These are phyloP conservation scores for Verasper variegatus DNA, from an alignment of 2,113 vertebrate genomes.

Conservation along the genomic window DNA sequence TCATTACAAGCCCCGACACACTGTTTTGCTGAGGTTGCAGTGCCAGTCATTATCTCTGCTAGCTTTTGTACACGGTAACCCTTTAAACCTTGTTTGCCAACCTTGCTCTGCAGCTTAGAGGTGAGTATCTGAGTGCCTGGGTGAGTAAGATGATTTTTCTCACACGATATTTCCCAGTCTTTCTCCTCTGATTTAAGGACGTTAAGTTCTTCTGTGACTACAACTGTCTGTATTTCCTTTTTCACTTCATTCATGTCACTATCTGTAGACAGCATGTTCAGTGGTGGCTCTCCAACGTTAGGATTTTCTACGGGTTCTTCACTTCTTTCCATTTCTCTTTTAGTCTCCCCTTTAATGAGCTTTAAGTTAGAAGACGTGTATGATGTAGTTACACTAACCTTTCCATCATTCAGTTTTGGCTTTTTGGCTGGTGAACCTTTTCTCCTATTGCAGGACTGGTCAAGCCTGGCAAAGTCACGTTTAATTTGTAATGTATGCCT, in stretches of 20 bases:
- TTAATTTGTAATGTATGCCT: constrained; percentile 90
- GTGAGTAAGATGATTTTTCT: constrained; percentile 15
- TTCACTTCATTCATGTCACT: constrained; percentile 26
- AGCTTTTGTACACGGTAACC: background rate
- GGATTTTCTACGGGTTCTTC: constrained; percentile 27
- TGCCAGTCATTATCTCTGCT: constrained; percentile 7
- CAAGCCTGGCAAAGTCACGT: constrained; percentile 88
- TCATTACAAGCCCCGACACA: constrained; percentile 9
- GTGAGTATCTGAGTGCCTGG: background rate
- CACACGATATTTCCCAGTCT: constrained; percentile 23
- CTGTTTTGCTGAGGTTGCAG: background rate
- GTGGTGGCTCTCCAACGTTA: background rate
- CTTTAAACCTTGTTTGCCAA: constrained; percentile 2
- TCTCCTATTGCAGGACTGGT: constrained; percentile 81
- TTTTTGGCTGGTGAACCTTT: constrained; percentile 80
- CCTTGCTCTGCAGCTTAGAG: constrained; percentile 20
- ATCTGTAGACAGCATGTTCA: background rate
- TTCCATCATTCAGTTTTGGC: constrained; percentile 69
- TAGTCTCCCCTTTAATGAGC: constrained; percentile 32
- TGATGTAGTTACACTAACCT: constrained; percentile 54
- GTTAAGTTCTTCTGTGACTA: constrained; percentile 31
- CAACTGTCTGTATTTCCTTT: constrained; percentile 36
- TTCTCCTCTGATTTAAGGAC: constrained; percentile 45
- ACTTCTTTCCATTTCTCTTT: background rate
- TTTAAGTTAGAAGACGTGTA: constrained; percentile 52